A percentile compares a stretch with the other conserved stretches of the same genome.
These are phyloP conservation scores for Mesoligia furuncula DNA, from an alignment of 2,888 invertebrate genomes.

Conservation along the genomic window DNA sequence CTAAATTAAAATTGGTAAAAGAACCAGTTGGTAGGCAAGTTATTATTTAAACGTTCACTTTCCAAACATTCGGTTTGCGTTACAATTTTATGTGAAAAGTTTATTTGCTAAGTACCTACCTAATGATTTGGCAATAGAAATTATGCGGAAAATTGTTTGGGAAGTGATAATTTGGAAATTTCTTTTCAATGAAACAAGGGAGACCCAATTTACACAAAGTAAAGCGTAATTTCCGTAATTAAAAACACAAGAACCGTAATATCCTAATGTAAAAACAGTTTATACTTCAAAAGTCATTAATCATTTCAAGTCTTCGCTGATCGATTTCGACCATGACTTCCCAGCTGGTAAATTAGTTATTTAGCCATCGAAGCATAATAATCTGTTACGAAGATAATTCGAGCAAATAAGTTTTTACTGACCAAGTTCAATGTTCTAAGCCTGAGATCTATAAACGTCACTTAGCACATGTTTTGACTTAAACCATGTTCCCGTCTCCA, in stretches of 20 bases:
- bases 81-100: too few relatives aligned
- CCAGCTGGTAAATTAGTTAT: constrained; percentile 9
- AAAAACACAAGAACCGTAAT: neutral
- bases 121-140: too few relatives aligned
- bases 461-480: neutral
- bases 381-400: constrained; percentile 9
- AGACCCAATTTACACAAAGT: neutral
- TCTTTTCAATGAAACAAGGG: too few relatives aligned
- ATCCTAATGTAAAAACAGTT: neutral
- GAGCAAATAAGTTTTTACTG: neutral
- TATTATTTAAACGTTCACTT: too few relatives aligned
- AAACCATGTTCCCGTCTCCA: neutral
- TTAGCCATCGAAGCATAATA: constrained; percentile 10
- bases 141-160: too few relatives aligned
- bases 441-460: neutral
- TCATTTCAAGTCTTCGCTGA: neutral
- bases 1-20: too few relatives aligned
- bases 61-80: too few relatives aligned
- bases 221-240: neutral
- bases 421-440: neutral
- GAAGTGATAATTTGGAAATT: too few relatives aligned
- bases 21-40: too few relatives aligned
- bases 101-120: too few relatives aligned
- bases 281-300: neutral
- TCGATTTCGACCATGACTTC: constrained; percentile 5